Conservation (phyloP, 2,888 invertebrate species). For the Drosophila mulleri region DNA sequence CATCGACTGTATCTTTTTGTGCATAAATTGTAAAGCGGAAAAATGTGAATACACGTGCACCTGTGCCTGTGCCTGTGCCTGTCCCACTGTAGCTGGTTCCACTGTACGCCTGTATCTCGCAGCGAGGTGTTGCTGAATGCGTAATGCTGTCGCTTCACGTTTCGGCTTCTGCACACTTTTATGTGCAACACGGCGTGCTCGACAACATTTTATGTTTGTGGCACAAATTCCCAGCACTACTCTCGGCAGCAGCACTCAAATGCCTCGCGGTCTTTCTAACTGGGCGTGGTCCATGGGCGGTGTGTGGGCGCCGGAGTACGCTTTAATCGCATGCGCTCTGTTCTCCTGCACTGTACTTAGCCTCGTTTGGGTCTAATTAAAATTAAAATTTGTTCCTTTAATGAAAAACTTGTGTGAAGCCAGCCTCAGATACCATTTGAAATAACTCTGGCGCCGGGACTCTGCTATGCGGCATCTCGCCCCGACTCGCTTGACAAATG, state of each 20-base stretch:
- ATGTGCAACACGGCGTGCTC: slow-evolving; percentile 65
- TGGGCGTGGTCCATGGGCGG: slow-evolving; percentile 14
- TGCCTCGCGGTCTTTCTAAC: slow-evolving; percentile 5
- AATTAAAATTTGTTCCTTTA: slow-evolving; percentile 77
- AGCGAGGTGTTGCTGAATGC: slow-evolving; percentile 65
- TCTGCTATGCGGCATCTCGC: slow-evolving; percentile 7
- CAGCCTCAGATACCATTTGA: slow-evolving; percentile 55
- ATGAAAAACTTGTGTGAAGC: slow-evolving; percentile 67
- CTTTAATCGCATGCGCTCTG: slow-evolving; percentile 33
- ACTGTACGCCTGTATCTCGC: slow-evolving; percentile 33
- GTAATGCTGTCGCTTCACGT: slow-evolving; percentile 54
- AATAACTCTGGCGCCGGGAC: slow-evolving; percentile 45
- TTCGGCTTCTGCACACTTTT: slow-evolving; percentile 58
- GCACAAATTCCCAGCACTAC: slow-evolving; percentile 26
- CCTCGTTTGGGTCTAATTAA: slow-evolving; percentile 80
- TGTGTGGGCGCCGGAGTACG: slow-evolving; percentile 6
- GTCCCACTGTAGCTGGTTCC: neutral
- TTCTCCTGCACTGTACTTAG: slow-evolving; percentile 36
- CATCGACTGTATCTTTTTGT: slow-evolving; percentile 44
- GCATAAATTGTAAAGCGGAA: slow-evolving; percentile 73
- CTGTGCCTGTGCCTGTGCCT: no score
- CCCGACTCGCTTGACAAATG: slow-evolving; percentile 40
- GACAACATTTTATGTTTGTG: slow-evolving; percentile 67
- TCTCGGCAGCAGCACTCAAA: slow-evolving; percentile 25
- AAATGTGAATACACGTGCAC: slow-evolving; percentile 54